phyloP scores from a whole-genome alignment of 2,113 vertebrate species.

The Gobius niger region DNA sequence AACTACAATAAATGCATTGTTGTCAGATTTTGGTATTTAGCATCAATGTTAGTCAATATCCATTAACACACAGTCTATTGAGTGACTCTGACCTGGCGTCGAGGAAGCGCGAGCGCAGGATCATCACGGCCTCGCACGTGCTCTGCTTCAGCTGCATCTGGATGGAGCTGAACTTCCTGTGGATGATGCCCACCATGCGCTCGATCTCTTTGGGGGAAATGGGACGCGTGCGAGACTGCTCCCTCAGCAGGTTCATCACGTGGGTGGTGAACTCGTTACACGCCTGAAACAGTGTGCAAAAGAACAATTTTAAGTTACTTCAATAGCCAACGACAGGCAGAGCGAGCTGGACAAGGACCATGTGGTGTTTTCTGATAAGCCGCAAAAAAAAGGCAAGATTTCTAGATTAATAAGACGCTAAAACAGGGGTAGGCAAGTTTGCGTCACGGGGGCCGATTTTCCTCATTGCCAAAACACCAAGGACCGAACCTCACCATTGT shows the following conservation, averaged over 20 bases:
- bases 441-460: no score
- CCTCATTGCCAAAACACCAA: no score
- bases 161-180: slow-evolving; percentile 99
- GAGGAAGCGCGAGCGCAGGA: slow-evolving; percentile 96
- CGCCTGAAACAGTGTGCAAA: slow-evolving; percentile 77
- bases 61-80: no score
- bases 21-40: no score
- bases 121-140: slow-evolving; percentile 99
- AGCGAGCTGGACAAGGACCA: background rate
- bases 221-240: slow-evolving; percentile 94
- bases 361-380: no score
- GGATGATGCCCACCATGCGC: slow-evolving; percentile 98
- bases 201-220: slow-evolving; percentile 99
- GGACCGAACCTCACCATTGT: no score
- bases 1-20: no score
- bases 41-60: no score
- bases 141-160: slow-evolving; percentile 99
- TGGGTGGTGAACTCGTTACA: slow-evolving; percentile 99
- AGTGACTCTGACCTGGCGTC: slow-evolving; percentile 83
- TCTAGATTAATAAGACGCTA: no score
- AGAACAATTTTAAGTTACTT: background rate
- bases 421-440: no score
- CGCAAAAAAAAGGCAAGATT: no score
- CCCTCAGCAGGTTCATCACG: slow-evolving; percentile 97
- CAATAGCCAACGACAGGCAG: background rate